phyloP scores from a whole-genome alignment of 1,140 invertebrate species.

The Bombus terrestris region DNA sequence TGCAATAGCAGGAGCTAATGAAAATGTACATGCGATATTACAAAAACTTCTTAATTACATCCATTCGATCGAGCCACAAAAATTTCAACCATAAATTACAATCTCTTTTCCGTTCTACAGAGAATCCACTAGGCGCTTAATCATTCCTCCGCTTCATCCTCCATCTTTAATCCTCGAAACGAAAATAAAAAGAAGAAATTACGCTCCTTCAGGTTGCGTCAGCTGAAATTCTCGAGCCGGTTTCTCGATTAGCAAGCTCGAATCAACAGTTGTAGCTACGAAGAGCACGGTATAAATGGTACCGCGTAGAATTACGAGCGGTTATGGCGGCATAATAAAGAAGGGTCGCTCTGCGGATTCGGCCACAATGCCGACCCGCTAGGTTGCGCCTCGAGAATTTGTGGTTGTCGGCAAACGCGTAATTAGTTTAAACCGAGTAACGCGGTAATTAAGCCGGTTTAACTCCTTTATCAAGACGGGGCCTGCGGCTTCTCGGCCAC shows the following conservation, averaged over 20 bases:
- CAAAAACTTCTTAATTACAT: not conserved
- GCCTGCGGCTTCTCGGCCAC: conserved; percentile 32
- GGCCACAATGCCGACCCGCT: conserved; percentile 45
- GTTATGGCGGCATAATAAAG: conserved; percentile 40
- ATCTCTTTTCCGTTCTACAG: not conserved
- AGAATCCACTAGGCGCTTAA: not conserved
- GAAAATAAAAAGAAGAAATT: not conserved
- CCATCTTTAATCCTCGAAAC: not conserved
- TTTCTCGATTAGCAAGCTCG: not conserved
- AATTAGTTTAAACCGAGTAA: conserved; percentile 66
- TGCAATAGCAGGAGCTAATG: not conserved
- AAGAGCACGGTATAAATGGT: not conserved
- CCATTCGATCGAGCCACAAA: not conserved
- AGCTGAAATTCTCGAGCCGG: not conserved
- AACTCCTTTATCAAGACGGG: conserved; percentile 62
- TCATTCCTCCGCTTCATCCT: not conserved
- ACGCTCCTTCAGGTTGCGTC: not conserved
- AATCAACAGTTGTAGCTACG: conserved; percentile 18
- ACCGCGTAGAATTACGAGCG: conserved; percentile 15
- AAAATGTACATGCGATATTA: not conserved
- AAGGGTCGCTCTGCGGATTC: conserved; percentile 34
- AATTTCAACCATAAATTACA: not conserved
- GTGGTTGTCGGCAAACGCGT: conserved; percentile 58
- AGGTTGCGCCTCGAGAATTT: conserved; percentile 54
- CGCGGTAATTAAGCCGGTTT: conserved; percentile 61